These are phyloP conservation scores for Danio kyathit DNA, from an alignment of 2,797 vertebrate genomes.

Conservation along the genomic window DNA sequence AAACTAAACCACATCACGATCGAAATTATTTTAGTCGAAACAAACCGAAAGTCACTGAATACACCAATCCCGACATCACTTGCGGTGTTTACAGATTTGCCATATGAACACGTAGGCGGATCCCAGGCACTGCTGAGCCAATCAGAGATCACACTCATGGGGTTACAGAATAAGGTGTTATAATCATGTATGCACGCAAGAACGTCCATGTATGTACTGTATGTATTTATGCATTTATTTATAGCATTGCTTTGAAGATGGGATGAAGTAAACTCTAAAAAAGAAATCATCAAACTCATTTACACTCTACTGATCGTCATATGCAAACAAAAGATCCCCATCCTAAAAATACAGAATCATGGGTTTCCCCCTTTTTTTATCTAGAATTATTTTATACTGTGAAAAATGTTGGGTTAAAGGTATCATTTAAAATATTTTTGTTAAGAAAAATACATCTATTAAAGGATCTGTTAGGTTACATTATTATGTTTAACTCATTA, in stretches of 20 bases:
- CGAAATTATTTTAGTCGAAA: neutral
- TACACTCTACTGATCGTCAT: no score
- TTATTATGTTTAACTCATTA: no score
- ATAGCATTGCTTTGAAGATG: neutral
- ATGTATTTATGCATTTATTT: neutral
- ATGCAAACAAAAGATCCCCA: no score
- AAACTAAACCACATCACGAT: neutral
- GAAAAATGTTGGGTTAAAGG: no score
- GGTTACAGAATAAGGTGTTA: neutral
- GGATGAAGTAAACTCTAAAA: neutral
- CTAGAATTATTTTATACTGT: no score
- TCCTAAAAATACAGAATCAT: no score
- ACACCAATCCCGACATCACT: conserved; percentile 10
- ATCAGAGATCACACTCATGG: neutral
- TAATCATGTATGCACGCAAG: no score
- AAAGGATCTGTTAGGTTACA: no score
- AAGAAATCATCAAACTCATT: neutral
- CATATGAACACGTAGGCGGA: conserved; percentile 3
- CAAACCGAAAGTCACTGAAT: conserved; percentile 3
- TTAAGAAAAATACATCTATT: no score
- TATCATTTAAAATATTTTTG: no score
- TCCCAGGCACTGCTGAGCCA: conserved; percentile 2
- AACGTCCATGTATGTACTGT: no score
- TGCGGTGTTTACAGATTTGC: conserved; percentile 10
- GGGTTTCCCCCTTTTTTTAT: no score